Evolutionary conservation across 1,140 invertebrate genomes (phyloP).

Genomic region (Potamilus streckersoni): DNA sequence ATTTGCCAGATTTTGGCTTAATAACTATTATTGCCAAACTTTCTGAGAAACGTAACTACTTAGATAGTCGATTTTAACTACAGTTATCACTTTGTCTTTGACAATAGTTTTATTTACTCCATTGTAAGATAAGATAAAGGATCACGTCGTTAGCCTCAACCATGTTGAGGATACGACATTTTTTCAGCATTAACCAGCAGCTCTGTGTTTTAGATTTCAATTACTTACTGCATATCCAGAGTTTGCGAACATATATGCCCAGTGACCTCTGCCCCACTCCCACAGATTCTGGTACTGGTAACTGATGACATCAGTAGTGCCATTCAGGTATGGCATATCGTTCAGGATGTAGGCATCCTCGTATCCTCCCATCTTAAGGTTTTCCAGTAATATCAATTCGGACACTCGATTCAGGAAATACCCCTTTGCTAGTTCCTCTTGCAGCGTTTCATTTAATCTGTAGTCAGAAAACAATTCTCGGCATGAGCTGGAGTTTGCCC

Average conservation of each 20-base stretch:
- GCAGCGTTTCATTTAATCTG: conserved; percentile 15
- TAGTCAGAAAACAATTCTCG: conserved; percentile 21
- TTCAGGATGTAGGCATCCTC: conserved; percentile 51
- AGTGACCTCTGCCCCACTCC: conserved; percentile 53
- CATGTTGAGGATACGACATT: no score
- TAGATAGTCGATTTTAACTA: no score
- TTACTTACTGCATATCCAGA: conserved; percentile 53
- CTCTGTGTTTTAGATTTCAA: background rate
- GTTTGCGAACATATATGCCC: conserved; percentile 58
- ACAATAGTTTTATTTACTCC: no score
- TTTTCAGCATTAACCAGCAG: background rate
- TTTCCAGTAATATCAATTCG: conserved; percentile 30
- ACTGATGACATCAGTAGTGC: conserved; percentile 10
- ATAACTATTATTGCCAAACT: no score
- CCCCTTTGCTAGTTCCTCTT: conserved; percentile 34
- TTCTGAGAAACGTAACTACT: no score
- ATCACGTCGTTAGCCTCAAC: no score
- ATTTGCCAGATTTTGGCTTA: no score
- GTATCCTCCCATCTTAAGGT: conserved; percentile 50
- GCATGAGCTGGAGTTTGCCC: conserved; percentile 52
- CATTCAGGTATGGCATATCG: conserved; percentile 23
- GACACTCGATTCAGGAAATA: conserved; percentile 42
- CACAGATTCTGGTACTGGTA: conserved; percentile 57
- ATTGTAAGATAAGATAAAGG: no score
- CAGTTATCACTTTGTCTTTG: no score